Percentiles rank a stretch among this genome's conserved stretches.
Conservation (phyloP, 2,888 invertebrate species). For the Leistus spinibarbis region DNA sequence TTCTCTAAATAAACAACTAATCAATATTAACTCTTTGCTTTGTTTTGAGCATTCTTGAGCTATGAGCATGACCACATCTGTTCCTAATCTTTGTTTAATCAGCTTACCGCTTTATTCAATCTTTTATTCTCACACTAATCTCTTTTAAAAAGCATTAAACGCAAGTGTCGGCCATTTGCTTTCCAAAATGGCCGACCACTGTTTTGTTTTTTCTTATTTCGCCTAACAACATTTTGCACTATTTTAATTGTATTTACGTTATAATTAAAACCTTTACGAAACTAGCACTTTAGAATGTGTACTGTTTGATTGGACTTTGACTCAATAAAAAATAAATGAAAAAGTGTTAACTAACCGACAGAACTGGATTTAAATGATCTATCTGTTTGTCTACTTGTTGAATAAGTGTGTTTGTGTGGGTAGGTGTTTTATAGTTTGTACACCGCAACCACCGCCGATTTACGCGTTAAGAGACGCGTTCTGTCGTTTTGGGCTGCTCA, state of each 20-base stretch:
- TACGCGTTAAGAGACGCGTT: conserved; percentile 85
- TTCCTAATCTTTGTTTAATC: no score
- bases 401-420: conserved; percentile 31
- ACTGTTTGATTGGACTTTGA: background rate
- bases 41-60: background rate
- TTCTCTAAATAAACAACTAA: background rate
- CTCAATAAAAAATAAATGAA: no score
- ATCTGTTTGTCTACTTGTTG: conserved; percentile 4
- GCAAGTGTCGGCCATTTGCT: no score
- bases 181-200: no score
- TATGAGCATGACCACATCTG: background rate
- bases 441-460: conserved; percentile 72
- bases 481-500: conserved; percentile 87
- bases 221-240: no score
- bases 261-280: background rate
- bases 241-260: no score
- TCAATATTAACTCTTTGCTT: background rate
- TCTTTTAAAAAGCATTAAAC: no score
- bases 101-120: no score
- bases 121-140: no score
- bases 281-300: background rate
- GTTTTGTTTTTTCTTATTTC: no score
- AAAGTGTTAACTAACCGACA: background rate
- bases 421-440: conserved; percentile 70
- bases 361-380: background rate